Evolutionary conservation across 2,797 vertebrate species (phyloP).

Genomic region (Sphenopsis melanotis): DNA sequence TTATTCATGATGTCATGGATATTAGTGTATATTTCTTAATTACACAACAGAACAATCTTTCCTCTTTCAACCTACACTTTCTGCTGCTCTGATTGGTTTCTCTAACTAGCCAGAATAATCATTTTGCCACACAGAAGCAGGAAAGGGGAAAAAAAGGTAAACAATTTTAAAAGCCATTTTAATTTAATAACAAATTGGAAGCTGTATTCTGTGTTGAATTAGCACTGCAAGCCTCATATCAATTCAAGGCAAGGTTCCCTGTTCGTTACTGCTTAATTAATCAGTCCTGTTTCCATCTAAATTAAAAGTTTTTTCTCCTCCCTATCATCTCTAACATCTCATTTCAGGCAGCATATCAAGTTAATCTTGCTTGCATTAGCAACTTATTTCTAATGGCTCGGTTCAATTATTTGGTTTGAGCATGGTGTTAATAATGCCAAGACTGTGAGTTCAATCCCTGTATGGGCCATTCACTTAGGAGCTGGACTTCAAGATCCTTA

Average conservation of each 20-base stretch:
- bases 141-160: conserved; percentile 41
- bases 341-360: conserved; percentile 54
- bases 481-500: not conserved
- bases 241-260: conserved; percentile 57
- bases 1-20: conserved; percentile 45
- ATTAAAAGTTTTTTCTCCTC: conserved; percentile 65
- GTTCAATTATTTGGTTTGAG: conserved; percentile 13
- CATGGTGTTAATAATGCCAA: not conserved
- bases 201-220: conserved; percentile 48
- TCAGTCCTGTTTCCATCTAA: conserved; percentile 59
- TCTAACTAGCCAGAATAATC: conserved; percentile 64
- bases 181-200: conserved; percentile 66
- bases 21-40: conserved; percentile 65
- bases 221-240: conserved; percentile 35
- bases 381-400: conserved; percentile 56
- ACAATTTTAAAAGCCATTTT: conserved; percentile 60
- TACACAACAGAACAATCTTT: conserved; percentile 45
- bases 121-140: conserved; percentile 49
- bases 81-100: conserved; percentile 44
- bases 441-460: not conserved
- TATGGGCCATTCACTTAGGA: not conserved
- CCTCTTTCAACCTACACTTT: not conserved
- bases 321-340: conserved; percentile 67
- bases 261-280: conserved; percentile 65
- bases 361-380: conserved; percentile 69